phyloP scores from a whole-genome alignment of 53 echinoderm and acorn worm species.

The Zoroaster sp. region DNA sequence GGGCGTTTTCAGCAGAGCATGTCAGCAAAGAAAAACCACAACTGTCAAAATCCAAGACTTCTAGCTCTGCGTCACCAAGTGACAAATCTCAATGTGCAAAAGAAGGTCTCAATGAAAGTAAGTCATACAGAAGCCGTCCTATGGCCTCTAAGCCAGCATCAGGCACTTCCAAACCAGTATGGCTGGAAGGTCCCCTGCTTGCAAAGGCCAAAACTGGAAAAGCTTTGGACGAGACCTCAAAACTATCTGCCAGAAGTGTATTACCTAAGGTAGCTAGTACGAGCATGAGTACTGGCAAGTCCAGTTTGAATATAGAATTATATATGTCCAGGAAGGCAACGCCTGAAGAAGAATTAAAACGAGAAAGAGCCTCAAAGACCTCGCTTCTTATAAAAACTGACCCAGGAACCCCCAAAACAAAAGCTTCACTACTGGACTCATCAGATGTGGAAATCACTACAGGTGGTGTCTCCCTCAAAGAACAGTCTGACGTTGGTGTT shows the following conservation, averaged over 20 bases:
- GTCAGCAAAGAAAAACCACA: constrained; percentile 19
- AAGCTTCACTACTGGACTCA: neutral
- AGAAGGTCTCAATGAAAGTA: neutral
- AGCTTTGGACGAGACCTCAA: neutral
- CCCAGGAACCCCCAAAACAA: neutral
- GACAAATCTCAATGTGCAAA: neutral
- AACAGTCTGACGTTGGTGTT: neutral
- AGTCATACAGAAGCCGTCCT: neutral
- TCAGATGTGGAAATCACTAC: neutral
- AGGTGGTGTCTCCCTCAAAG: neutral
- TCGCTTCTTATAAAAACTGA: neutral
- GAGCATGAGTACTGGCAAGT: neutral
- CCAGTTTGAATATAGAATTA: constrained; percentile 45
- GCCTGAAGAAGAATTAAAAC: constrained; percentile 19
- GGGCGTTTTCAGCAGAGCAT: constrained; percentile 37
- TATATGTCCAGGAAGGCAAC: constrained; percentile 53
- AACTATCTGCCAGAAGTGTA: neutral
- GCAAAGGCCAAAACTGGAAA: constrained; percentile 13
- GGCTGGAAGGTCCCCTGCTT: constrained; percentile 49
- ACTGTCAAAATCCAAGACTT: neutral
- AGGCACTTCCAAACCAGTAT: constrained; percentile 18
- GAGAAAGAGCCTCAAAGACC: neutral
- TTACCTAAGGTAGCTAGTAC: neutral
- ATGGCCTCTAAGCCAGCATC: neutral
- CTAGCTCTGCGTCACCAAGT: neutral